Conservation (phyloP, 2,797 vertebrate species). For the Hipposideros larvatus region DNA sequence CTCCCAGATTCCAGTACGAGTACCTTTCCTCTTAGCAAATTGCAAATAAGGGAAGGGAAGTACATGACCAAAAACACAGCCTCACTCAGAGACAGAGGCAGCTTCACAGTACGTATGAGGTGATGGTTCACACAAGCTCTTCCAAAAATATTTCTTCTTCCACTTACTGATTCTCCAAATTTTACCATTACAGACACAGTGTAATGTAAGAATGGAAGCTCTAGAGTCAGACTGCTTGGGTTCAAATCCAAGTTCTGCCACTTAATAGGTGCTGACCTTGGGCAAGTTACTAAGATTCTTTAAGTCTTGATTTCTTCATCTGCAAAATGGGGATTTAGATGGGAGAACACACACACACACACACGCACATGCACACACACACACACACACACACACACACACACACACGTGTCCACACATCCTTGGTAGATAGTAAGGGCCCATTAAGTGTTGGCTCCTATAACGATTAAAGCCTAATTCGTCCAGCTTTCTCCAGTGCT, state of each 20-base stretch:
- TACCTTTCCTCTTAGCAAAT: neutral
- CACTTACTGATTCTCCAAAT: neutral
- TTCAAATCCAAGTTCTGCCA: neutral
- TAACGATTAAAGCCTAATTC: neutral
- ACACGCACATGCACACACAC: neutral
- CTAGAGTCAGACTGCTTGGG: neutral
- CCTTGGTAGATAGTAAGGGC: neutral
- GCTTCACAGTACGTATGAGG: neutral
- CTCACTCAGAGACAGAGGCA: neutral
- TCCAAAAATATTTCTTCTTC: neutral
- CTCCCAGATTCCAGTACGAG: neutral
- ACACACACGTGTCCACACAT: no score
- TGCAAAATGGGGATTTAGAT: neutral
- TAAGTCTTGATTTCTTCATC: neutral
- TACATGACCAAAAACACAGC: neutral
- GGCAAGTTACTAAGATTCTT: conserved; percentile 11
- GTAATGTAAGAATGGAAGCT: neutral
- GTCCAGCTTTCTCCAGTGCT: neutral
- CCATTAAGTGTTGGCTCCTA: neutral
- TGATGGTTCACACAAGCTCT: neutral
- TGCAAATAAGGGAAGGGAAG: conserved; percentile 15
- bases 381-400: neutral
- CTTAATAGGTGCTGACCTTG: neutral
- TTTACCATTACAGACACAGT: neutral
- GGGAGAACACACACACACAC: neutral